These are phyloP conservation scores for Dipodomys spectabilis DNA, from an alignment of 2,113 vertebrate genomes.

Conservation along the genomic window DNA sequence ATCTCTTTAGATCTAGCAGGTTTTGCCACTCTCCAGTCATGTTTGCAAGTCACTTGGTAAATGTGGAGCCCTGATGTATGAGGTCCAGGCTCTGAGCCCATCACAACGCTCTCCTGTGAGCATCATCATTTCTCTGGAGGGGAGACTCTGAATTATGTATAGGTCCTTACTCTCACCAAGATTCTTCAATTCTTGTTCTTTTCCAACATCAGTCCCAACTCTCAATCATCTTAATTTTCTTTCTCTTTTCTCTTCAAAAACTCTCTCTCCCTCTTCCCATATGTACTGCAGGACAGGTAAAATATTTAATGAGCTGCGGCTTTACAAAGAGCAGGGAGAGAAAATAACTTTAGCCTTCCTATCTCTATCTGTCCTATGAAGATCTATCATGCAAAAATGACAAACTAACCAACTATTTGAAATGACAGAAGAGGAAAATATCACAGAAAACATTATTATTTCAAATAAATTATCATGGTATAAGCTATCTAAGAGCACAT, in stretches of 20 bases:
- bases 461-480: constrained; percentile 5
- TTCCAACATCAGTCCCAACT: not conserved
- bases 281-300: not conserved
- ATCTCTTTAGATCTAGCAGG: not conserved
- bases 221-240: not conserved
- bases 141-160: not conserved
- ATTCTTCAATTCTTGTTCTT: not conserved
- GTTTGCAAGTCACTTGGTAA: not conserved
- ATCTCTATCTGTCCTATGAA: not conserved
- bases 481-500: not conserved
- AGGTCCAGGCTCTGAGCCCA: not conserved
- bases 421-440: constrained; percentile 12
- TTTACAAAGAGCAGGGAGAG: constrained; percentile 7
- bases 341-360: not conserved
- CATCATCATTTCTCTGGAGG: not conserved
- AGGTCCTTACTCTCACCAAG: not conserved
- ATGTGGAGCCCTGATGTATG: not conserved
- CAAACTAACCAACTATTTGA: constrained; percentile 42
- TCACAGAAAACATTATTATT: constrained; percentile 27
- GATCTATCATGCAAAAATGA: constrained; percentile 1
- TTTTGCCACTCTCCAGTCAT: not conserved
- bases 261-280: not conserved
- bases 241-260: not conserved
- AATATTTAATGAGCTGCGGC: not conserved
- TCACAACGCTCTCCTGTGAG: not conserved